These are phyloP conservation scores for Patagioenas fasciata DNA, from an alignment of 2,113 vertebrate species.

Conservation along the genomic window DNA sequence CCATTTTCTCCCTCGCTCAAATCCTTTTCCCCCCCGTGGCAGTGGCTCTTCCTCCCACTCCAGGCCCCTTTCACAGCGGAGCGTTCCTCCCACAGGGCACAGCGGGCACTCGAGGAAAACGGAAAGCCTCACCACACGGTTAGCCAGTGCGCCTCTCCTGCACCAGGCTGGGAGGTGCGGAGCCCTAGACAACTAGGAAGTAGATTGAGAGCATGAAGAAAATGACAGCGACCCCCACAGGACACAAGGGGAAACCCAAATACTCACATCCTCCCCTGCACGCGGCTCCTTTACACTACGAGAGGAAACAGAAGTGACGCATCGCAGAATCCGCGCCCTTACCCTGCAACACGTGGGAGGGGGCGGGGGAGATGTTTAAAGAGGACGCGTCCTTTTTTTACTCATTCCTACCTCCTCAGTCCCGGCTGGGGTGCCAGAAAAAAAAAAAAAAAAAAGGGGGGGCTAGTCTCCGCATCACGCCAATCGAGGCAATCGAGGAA, in stretches of 20 bases:
- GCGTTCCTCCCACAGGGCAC: neutral
- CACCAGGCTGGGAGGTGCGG: neutral
- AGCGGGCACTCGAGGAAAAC: neutral
- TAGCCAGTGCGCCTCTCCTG: too few relatives aligned
- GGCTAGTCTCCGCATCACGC: too few relatives aligned
- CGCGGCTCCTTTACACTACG: neutral
- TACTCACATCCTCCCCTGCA: neutral
- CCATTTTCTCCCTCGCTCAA: slow-evolving; percentile 49
- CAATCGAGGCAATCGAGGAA: too few relatives aligned
- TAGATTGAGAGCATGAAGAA: neutral
- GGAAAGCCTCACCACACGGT: neutral
- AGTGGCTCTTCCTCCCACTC: neutral
- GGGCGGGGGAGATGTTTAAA: neutral
- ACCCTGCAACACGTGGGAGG: neutral
- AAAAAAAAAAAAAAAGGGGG: too few relatives aligned
- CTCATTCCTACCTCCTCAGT: too few relatives aligned
- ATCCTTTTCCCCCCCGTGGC: slow-evolving; percentile 18
- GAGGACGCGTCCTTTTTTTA: neutral
- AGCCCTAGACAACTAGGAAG: fast-evolving
- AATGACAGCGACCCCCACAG: neutral
- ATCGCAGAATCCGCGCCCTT: neutral
- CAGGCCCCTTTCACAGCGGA: neutral
- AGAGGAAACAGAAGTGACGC: slow-evolving; percentile 25
- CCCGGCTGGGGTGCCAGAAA: too few relatives aligned
- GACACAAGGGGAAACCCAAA: neutral